Evolutionary conservation across 2,888 invertebrate genomes (phyloP), one percentile per base, ranked within the genome.

Genomic region (Zygothrica quintamaculata): DNA sequence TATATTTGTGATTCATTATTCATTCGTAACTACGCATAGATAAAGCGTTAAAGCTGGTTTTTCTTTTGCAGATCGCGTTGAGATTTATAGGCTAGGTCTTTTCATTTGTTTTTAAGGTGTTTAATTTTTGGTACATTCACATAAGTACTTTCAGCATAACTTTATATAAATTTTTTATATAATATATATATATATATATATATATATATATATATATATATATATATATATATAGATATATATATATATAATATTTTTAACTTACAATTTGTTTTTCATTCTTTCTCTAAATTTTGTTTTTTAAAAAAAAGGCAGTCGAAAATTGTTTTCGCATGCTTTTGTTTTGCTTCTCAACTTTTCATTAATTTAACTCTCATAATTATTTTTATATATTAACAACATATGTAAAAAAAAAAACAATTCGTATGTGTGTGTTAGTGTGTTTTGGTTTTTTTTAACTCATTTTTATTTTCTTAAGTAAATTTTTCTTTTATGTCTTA

Each of bases 251-350:
- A n/a, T n/a, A n/a, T n/a, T n/a, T n/a, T n/a, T n/a, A n/a, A n/a
- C n/a, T n/a, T n/a, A n/a, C n/a, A n/a, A n/a, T 69, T 68, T 50
- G 47, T 61, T 51, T 47, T 40, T 52, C n/a, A n/a, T 47, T 26
- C 9, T 26, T 43, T 37, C 5, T 29, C 44, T 46, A 43, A 40
- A 16, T 56, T 59, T 18, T 56, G 43, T 51, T 43, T 47, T 52
- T 43, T 66, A 58, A 61, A 62, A 84, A 87, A 87, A 84, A 88
- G 89, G 85, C 85, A 87, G 84, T 89, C 82, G 77, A 88, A 85
- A 72, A 66, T 72, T 33, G 59, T 74, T 65, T 67, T 55, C 50
- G 31, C 58, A 44, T 53, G 60, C 60, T 44, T 15, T 43, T 44
- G 25, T 39, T 56, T n/a, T n/a, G n/a, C n/a, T n/a, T n/a, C n/a